Base-by-base conservation (phyloP, 2,113 vertebrate genomes). In the Martes martes region DNA sequence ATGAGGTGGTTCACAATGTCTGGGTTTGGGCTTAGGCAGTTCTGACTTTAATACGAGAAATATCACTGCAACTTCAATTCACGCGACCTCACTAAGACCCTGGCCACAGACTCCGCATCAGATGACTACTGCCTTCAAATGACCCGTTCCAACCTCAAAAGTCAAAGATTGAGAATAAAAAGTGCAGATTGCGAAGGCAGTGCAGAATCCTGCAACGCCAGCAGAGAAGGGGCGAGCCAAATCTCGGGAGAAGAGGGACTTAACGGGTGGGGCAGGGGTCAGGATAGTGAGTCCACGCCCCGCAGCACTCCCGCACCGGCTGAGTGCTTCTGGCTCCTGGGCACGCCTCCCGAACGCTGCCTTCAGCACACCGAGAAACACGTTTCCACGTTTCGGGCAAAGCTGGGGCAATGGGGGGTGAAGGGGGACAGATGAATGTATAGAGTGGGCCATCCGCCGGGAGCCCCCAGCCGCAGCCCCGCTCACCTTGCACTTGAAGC, bases 401-500 rank as follows among this genome's bases (percentile, higher is more conserved):
- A 74, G 73, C 73, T 11, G 24, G 73, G 24, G 42, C 11, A 28
- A 15, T 24, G 39, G 7, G 15, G 9, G 26, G 42, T 23, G 23
- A 28, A 28, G 13, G 9, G 63, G 28, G 28, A 14, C 63, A 26
- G 63, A 67, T 31, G 14, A 6, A 33, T 31, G 31, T 67, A 67
- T 33, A 23, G 24, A 15, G 7, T 3, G 76, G 69, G 45, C 50
- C 65, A 80, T 71, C n/a, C 50, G 4, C 78, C 39, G 0, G 52
- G 50, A 42, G 36, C 13, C 42, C 71, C 36, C 42, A 19, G 84
- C 83, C 33, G 57, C 15, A 13, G 50, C 82, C 85, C 79, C 24
- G 36, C 98, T 98, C 98, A 99, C 99, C 99, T 99, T 99, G 97
- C 99, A 99, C 73, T 98, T 98, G 98, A 99, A 99, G 24, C 98